Conservation (phyloP, 1,140 invertebrate species). For the Paralvinella palmiformis region DNA sequence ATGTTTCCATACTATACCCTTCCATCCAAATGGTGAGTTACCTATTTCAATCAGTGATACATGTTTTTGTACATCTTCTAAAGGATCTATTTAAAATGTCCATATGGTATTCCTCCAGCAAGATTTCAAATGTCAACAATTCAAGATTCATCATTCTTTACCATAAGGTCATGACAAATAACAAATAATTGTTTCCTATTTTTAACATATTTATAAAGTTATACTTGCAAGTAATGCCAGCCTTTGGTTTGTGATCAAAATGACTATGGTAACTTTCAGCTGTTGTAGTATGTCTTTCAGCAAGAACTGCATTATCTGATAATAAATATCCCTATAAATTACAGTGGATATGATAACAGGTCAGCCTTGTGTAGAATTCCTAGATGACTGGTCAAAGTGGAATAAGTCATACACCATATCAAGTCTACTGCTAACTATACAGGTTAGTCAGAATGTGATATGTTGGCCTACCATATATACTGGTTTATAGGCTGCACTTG, state of each 20-base stretch:
- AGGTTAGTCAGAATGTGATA: slow-evolving; percentile 29
- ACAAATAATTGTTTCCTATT: neutral
- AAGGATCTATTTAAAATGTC: neutral
- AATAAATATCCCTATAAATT: slow-evolving; percentile 15
- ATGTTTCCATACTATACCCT: slow-evolving; percentile 46
- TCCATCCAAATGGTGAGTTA: slow-evolving; percentile 45
- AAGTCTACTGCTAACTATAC: slow-evolving; percentile 33
- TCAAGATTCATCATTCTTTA: neutral
- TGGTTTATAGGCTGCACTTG: neutral
- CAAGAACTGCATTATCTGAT: neutral
- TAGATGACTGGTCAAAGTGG: slow-evolving; percentile 39
- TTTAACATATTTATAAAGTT: neutral
- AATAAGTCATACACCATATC: slow-evolving; percentile 31
- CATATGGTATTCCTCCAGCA: neutral
- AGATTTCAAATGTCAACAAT: neutral
- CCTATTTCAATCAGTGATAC: neutral
- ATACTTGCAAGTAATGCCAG: neutral
- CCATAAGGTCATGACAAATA: neutral
- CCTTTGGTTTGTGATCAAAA: neutral
- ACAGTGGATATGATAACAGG: slow-evolving; percentile 45
- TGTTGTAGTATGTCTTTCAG: neutral
- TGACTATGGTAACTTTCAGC: neutral
- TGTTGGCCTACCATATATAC: neutral
- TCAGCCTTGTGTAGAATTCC: slow-evolving; percentile 37
- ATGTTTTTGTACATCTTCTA: neutral